A percentile compares a stretch with the other conserved stretches of the same genome.
phyloP scores from a whole-genome alignment of 2,797 vertebrate species.

The Sus cebifrons region DNA sequence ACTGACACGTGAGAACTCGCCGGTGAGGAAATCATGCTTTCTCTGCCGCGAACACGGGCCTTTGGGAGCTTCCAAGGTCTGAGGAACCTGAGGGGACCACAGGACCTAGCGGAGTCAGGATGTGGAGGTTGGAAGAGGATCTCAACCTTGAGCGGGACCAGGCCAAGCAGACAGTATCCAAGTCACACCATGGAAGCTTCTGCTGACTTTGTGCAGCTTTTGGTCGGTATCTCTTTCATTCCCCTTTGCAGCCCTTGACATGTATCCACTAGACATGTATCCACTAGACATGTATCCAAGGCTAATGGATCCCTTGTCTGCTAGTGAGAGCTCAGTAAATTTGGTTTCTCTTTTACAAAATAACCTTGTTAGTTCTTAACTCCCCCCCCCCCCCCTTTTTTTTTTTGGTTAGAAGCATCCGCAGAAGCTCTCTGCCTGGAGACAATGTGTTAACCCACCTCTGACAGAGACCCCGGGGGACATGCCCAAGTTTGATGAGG shows the following conservation, averaged over 20 bases:
- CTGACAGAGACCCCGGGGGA: background rate
- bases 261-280: too few relatives aligned
- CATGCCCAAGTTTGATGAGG: too few relatives aligned
- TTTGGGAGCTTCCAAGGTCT: background rate
- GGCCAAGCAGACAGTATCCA: background rate
- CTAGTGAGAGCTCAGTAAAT: background rate
- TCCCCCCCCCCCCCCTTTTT: background rate
- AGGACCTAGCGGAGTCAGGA: background rate
- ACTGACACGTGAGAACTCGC: background rate
- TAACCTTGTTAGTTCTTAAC: background rate
- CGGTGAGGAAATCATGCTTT: background rate
- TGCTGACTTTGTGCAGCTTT: background rate
- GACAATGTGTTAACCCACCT: background rate
- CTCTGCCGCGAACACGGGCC: background rate
- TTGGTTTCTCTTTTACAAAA: background rate
- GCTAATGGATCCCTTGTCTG: background rate
- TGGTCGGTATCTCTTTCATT: background rate
- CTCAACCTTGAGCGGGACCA: background rate
- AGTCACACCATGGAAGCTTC: fast-evolving
- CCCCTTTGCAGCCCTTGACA: background rate
- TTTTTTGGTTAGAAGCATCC: background rate
- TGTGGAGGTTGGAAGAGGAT: fast-evolving
- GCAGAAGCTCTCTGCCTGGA: background rate
- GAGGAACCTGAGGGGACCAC: fast-evolving
- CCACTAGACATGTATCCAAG: background rate